Percentiles rank a stretch among this genome's conserved stretches.
These are phyloP conservation scores for Phalanger gymnotis DNA, from an alignment of 2,797 vertebrate species.

Conservation along the genomic window DNA sequence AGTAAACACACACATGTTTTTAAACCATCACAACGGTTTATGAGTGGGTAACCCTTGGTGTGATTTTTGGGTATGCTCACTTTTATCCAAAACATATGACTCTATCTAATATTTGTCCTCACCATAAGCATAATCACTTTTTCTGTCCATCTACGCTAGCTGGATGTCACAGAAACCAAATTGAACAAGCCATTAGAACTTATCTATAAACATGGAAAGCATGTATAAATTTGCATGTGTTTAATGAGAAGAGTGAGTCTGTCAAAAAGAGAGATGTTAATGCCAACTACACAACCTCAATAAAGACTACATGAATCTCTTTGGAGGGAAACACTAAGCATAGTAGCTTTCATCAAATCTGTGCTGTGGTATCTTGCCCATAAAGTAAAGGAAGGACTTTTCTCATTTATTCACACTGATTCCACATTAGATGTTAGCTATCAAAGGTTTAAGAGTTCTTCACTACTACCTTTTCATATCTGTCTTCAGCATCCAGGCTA, in stretches of 20 bases:
- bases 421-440: conserved; percentile 33
- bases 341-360: conserved; percentile 70
- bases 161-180: conserved; percentile 52
- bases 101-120: conserved; percentile 39
- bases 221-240: conserved; percentile 68
- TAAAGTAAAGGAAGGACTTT: conserved; percentile 55
- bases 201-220: conserved; percentile 59
- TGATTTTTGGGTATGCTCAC: conserved; percentile 54
- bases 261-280: conserved; percentile 52
- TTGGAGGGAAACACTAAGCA: conserved; percentile 55
- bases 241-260: conserved; percentile 68
- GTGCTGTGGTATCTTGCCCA: conserved; percentile 43
- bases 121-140: conserved; percentile 36
- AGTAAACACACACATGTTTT: neutral
- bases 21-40: neutral
- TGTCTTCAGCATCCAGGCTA: neutral
- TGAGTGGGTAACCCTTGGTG: neutral
- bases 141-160: conserved; percentile 29
- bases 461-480: conserved; percentile 17
- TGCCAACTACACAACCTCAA: conserved; percentile 55
- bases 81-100: conserved; percentile 45
- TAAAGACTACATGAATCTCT: conserved; percentile 63
- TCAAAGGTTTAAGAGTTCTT: conserved; percentile 28
- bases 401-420: conserved; percentile 16
- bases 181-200: conserved; percentile 62